Percentiles rank a stretch among this genome's conserved stretches.
Evolutionary conservation across 1,140 invertebrate genomes (phyloP).

Genomic region (Meloidogyne chitwoodi): DNA sequence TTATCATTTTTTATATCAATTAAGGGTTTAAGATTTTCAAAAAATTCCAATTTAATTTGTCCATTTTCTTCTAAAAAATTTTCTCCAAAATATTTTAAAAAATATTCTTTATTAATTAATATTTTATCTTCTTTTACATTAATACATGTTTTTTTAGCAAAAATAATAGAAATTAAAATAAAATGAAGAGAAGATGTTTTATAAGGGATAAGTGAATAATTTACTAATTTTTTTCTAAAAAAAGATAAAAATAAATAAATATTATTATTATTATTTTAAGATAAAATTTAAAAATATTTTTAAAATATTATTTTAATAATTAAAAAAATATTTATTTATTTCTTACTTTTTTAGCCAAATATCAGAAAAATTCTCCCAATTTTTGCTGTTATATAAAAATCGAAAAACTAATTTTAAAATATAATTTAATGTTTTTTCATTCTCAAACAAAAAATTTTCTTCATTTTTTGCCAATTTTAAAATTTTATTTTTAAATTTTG

Average conservation of each 20-base stretch:
- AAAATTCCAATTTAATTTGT: neutral
- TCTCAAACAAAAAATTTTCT: neutral
- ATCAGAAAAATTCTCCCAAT: neutral
- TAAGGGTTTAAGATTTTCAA: neutral
- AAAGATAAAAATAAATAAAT: neutral
- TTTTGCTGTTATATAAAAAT: neutral
- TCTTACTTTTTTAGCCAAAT: neutral
- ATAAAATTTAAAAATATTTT: too few relatives aligned
- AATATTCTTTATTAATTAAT: neutral
- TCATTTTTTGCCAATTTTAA: neutral
- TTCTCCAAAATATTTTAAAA: neutral
- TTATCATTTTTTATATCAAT: neutral
- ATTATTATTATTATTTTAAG: too few relatives aligned
- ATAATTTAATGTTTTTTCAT: neutral
- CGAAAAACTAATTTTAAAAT: neutral
- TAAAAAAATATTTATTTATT: neutral
- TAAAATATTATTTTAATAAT: too few relatives aligned
- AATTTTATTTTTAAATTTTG: neutral
- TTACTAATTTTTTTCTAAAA: neutral
- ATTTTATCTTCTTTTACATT: neutral
- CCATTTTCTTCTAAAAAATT: neutral
- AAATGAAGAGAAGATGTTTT: neutral
- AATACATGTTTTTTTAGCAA: neutral
- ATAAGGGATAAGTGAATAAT: neutral
- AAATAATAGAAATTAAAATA: neutral